A percentile compares a stretch with the other conserved stretches of the same genome.
Conservation (phyloP, 2,888 invertebrate genomes). For the Volucella bombylans region DNA sequence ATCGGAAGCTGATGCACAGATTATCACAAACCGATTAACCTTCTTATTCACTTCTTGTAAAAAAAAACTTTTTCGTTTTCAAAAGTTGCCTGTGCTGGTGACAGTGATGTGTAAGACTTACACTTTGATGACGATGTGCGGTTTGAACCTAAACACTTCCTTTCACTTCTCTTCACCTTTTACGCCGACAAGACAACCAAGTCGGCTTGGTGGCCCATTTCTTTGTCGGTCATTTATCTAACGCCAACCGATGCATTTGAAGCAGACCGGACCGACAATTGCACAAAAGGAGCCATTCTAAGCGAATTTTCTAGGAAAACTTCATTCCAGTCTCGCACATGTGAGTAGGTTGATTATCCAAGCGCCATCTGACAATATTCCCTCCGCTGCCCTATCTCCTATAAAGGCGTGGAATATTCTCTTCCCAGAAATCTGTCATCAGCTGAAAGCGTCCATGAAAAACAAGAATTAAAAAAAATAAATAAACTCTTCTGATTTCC, state of each 20-base stretch:
- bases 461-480: slow-evolving; percentile 21
- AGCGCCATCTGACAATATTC: not conserved
- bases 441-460: slow-evolving; percentile 71
- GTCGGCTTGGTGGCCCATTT: slow-evolving; percentile 9
- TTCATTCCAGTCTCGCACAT: slow-evolving; percentile 53
- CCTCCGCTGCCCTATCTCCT: not conserved
- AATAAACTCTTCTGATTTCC: not conserved
- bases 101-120: too few relatives aligned
- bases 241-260: slow-evolving; percentile 43
- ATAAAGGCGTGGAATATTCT: slow-evolving; percentile 65
- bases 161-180: not conserved
- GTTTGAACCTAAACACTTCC: not conserved
- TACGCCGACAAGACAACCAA: slow-evolving; percentile 5
- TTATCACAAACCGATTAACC: too few relatives aligned
- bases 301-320: slow-evolving; percentile 64
- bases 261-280: slow-evolving; percentile 24
- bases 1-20: too few relatives aligned
- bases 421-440: slow-evolving; percentile 74
- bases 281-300: slow-evolving; percentile 69
- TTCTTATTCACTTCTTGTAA: too few relatives aligned
- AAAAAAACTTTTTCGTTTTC: too few relatives aligned
- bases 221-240: slow-evolving; percentile 42
- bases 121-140: too few relatives aligned
- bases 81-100: too few relatives aligned
- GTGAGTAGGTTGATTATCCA: slow-evolving; percentile 25